A percentile compares a stretch with the other conserved stretches of the same genome.
These are phyloP conservation scores for Drosophila peninsularis DNA, from an alignment of 2,888 invertebrate genomes.

Conservation along the genomic window DNA sequence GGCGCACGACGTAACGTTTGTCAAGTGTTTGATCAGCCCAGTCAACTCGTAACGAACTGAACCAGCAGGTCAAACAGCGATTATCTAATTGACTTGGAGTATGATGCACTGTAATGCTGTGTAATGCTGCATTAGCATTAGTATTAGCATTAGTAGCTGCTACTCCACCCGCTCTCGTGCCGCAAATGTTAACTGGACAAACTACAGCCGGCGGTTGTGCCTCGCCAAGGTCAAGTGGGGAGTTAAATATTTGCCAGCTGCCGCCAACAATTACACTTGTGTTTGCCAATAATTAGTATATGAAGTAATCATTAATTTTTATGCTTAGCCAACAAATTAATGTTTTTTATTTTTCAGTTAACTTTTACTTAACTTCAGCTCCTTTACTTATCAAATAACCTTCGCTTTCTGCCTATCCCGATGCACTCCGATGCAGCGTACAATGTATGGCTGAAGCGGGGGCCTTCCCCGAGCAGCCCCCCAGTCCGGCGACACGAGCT, in stretches of 20 bases:
- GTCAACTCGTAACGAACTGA: conserved; percentile 18
- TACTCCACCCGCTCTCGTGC: background rate
- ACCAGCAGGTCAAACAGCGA: conserved; percentile 18
- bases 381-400: conserved; percentile 39
- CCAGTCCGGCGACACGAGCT: background rate
- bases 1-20: conserved; percentile 20
- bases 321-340: conserved; percentile 61
- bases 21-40: conserved; percentile 18
- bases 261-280: conserved; percentile 41
- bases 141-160: conserved; percentile 9
- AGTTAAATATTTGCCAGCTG: conserved; percentile 63
- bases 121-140: conserved; percentile 2
- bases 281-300: conserved; percentile 70
- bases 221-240: conserved; percentile 68
- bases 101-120: conserved; percentile 19
- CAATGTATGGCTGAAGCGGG: background rate
- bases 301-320: conserved; percentile 71
- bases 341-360: conserved; percentile 24
- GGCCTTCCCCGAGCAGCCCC: background rate
- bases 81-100: conserved; percentile 59
- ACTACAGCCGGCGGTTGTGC: conserved; percentile 44
- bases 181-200: conserved; percentile 46
- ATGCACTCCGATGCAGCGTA: conserved; percentile 32
- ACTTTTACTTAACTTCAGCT: conserved; percentile 50
- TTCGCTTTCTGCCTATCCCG: conserved; percentile 20